These are phyloP conservation scores for Fregetta grallaria DNA, from an alignment of 2,113 vertebrate genomes.

Conservation along the genomic window DNA sequence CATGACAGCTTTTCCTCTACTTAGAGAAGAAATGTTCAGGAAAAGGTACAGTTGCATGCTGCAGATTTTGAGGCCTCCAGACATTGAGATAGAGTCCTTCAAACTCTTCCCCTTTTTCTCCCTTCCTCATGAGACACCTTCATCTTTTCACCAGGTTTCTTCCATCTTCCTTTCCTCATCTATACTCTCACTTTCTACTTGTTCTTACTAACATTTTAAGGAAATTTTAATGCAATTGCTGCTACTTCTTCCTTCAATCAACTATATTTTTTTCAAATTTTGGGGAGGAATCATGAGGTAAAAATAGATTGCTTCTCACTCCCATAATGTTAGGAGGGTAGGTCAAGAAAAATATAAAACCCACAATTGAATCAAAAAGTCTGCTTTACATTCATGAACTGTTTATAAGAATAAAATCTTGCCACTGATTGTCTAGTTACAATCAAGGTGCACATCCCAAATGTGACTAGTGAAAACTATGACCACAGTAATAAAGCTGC, in stretches of 20 bases:
- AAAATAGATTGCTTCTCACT: not conserved
- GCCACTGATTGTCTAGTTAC: not conserved
- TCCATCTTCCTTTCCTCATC: not conserved
- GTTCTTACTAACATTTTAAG: not conserved
- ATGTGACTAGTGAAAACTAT: not conserved
- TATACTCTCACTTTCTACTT: not conserved
- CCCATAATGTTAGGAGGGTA: not conserved
- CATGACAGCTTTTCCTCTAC: not conserved
- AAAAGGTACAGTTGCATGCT: not conserved
- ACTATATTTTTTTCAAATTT: not conserved
- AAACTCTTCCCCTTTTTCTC: not conserved
- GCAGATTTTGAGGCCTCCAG: not conserved
- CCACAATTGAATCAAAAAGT: not conserved
- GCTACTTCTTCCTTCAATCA: not conserved
- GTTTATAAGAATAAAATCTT: not conserved
- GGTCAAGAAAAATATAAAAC: not conserved
- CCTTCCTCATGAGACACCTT: not conserved
- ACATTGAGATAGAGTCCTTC: not conserved
- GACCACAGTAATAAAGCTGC: not conserved
- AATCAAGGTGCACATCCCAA: not conserved
- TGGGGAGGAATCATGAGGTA: fast-evolving
- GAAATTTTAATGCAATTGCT: not conserved
- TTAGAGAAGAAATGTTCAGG: not conserved
- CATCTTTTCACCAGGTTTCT: not conserved
- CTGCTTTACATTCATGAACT: not conserved